Evolutionary conservation across 2,797 vertebrate species (phyloP), one percentile per base, ranked within the genome.

Genomic region (Brachymystax lenok): DNA sequence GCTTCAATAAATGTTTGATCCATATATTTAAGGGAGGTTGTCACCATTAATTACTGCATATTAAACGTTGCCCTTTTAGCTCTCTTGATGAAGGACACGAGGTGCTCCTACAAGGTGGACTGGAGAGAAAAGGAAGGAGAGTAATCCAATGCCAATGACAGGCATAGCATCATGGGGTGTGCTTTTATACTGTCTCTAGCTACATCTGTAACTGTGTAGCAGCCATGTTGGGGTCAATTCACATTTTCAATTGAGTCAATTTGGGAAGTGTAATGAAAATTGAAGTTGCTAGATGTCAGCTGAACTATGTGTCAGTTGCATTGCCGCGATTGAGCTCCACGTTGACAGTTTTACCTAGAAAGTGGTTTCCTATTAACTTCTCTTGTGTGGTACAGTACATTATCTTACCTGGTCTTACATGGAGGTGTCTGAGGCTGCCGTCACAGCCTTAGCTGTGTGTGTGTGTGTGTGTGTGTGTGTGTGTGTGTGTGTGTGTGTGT

Each of bases 21-120:
- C 74, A 78, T 86, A 76, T 81, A 79, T 85, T 84, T 82, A 59
- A 79, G 75, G 85, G 77, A 70, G 78, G 79, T 82, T 86, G 82
- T 87, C 81, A 83, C 74, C 75, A 74, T 80, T 83, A 87, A 87
- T 84, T 88, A 84, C 80, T 21, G 74, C 80, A 68, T 74, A 86
- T 84, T 81, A 84, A 85, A 83, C 75, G 79, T 74, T 83, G 83
- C 80, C 84, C 82, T 89, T 86, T 87, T 67, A 82, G 81, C 75
- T 71, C 66, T 68, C 74, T 79, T 71, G 79, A 73, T 71, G 77
- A 83, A 86, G 84, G 83, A 84, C 82, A 71, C 14, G 19, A 75
- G 81, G 68, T 64, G 76, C 75, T 84, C 69, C 71, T 64, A 72
- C n/a, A 33, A 74, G 71, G 76, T 83, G 81, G 19, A 67, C 4